These are phyloP conservation scores for Phortica variegata DNA, from an alignment of 1,140 invertebrate genomes.

Conservation along the genomic window DNA sequence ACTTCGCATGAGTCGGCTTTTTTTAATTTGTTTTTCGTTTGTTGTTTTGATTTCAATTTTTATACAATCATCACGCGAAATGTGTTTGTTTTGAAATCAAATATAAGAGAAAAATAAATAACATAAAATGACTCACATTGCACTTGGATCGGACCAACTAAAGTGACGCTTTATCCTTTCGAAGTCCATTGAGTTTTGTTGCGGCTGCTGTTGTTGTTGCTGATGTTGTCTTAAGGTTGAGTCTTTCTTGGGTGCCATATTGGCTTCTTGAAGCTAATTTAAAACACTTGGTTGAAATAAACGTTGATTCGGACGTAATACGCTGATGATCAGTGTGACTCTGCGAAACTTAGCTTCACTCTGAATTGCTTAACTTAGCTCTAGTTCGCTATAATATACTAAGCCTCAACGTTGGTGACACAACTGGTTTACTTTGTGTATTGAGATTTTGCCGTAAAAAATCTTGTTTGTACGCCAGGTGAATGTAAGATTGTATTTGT, in stretches of 20 bases:
- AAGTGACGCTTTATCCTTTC: constrained; percentile 53
- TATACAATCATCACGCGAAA: neutral
- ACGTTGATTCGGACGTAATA: too few species aligned
- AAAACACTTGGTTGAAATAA: too few species aligned
- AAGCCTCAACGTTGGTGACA: constrained; percentile 38
- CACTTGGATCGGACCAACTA: constrained; percentile 52
- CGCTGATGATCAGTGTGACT: too few species aligned
- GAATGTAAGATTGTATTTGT: too few species aligned
- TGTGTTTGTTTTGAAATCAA: too few species aligned
- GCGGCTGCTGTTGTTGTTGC: constrained; percentile 31
- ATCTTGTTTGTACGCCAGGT: constrained; percentile 37
- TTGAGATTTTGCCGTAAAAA: constrained; percentile 25
- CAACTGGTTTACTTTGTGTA: constrained; percentile 36
- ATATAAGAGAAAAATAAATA: too few species aligned
- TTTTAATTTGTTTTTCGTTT: neutral
- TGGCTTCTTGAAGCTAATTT: neutral
- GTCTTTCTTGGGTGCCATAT: constrained; percentile 49
- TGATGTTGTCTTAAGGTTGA: constrained; percentile 42
- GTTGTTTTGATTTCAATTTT: constrained; percentile 13
- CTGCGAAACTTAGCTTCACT: too few species aligned
- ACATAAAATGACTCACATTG: constrained; percentile 49
- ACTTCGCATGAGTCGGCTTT: constrained; percentile 2
- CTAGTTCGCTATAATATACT: too few species aligned
- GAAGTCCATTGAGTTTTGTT: constrained; percentile 41
- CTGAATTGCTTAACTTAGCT: too few species aligned